Evolutionary conservation across 2,888 invertebrate genomes (phyloP).

Genomic region (Anoncus sp.): DNA sequence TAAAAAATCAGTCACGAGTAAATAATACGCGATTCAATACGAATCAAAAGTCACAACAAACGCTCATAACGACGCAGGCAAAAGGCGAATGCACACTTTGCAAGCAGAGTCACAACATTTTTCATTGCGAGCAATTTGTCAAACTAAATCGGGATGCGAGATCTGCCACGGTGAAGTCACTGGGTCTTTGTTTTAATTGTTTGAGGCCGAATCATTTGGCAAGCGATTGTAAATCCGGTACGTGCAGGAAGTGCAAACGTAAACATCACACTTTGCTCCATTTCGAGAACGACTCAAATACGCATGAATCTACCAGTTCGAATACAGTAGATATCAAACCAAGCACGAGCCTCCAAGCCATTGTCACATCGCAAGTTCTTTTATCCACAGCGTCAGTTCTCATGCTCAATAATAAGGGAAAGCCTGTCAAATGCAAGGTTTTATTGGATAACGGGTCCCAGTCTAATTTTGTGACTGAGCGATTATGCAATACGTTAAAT

Average conservation of each 20-base stretch:
- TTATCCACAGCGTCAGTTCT: constrained; percentile 10
- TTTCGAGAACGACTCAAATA: neutral
- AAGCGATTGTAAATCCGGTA: constrained; percentile 26
- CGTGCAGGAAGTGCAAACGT: constrained; percentile 38
- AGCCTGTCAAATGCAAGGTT: constrained; percentile 3
- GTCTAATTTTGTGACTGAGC: constrained; percentile 55
- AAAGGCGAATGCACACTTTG: constrained; percentile 24
- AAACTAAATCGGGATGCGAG: constrained; percentile 24
- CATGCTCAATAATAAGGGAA: neutral
- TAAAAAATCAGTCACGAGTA: neutral
- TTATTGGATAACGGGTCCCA: constrained; percentile 44
- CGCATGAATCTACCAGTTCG: neutral
- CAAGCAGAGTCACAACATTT: constrained; percentile 12
- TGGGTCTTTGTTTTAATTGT: constrained; percentile 49
- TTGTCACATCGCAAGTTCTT: constrained; percentile 17
- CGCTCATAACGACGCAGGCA: constrained; percentile 1
- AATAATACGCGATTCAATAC: neutral
- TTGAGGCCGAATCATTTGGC: constrained; percentile 31
- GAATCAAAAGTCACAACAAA: constrained; percentile 4
- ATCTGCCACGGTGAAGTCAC: constrained; percentile 30
- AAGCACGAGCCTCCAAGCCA: constrained; percentile 10
- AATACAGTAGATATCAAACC: constrained; percentile 3
- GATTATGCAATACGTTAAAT: constrained; percentile 27
- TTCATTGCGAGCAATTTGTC: constrained; percentile 46
- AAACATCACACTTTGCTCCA: constrained; percentile 50